Conservation (phyloP, 2,888 invertebrate genomes). For the Isoperla grammatica region DNA sequence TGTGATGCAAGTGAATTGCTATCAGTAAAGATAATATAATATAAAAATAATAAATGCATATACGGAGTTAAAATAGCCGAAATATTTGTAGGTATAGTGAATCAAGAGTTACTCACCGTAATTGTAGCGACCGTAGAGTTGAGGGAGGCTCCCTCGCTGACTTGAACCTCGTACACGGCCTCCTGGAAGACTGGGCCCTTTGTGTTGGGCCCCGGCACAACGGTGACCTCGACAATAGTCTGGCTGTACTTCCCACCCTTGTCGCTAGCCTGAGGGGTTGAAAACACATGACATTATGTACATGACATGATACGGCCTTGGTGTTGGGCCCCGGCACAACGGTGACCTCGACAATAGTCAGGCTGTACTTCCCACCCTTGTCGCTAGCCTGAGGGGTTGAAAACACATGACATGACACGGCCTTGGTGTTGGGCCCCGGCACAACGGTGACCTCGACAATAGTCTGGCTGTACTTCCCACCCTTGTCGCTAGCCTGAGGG, state of each 20-base stretch:
- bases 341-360: conserved; percentile 79
- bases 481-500: conserved; percentile 64
- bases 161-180: conserved; percentile 77
- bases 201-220: conserved; percentile 76
- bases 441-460: conserved; percentile 80
- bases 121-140: conserved; percentile 79
- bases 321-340: conserved; percentile 79
- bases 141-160: conserved; percentile 84
- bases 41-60: too few relatives aligned
- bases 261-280: conserved; percentile 54
- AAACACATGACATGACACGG: too few relatives aligned
- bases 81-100: too few relatives aligned
- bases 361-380: conserved; percentile 70
- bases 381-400: conserved; percentile 65
- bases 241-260: conserved; percentile 74
- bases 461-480: conserved; percentile 74
- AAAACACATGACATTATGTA: too few relatives aligned
- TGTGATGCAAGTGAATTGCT: too few relatives aligned
- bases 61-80: too few relatives aligned
- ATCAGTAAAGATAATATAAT: too few relatives aligned
- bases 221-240: conserved; percentile 78
- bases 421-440: conserved; percentile 73
- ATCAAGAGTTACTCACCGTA: conserved; percentile 48
- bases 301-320: too few relatives aligned
- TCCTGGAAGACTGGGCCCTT: conserved; percentile 77